Evolutionary conservation across 1,140 invertebrate species (phyloP).

Genomic region (Drosophila erecta): DNA sequence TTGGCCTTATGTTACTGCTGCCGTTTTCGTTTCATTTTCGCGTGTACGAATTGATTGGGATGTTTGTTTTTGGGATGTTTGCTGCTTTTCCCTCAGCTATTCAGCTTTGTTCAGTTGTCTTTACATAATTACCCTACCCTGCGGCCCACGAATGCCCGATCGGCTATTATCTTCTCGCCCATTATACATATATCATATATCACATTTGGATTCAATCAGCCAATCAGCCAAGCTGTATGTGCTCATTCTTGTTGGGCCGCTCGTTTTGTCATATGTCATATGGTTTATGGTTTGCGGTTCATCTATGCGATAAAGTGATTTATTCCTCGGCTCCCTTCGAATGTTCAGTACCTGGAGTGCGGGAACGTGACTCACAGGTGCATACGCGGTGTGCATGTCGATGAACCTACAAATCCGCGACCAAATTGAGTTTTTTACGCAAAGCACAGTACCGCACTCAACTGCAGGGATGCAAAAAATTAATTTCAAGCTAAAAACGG

Average conservation of each 20-base stretch:
- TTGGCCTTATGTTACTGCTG: constrained; percentile 61
- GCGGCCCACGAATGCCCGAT: constrained; percentile 8
- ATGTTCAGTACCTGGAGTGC: constrained; percentile 3
- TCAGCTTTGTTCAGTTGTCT: constrained; percentile 60
- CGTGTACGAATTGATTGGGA: constrained; percentile 65
- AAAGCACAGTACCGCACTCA: constrained; percentile 4
- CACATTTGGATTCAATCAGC: constrained; percentile 36
- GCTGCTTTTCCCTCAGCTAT: constrained; percentile 50
- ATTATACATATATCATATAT: constrained; percentile 13
- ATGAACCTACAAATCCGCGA: constrained; percentile 50
- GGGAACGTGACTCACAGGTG: constrained; percentile 57
- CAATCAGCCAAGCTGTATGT: constrained; percentile 34
- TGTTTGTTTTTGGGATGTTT: constrained; percentile 35
- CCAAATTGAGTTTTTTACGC: constrained; percentile 23
- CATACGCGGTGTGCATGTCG: constrained; percentile 64
- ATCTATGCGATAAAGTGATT: constrained; percentile 49
- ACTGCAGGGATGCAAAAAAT: constrained; percentile 21
- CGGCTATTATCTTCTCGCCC: background rate
- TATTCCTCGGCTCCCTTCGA: constrained; percentile 18
- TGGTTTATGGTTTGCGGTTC: constrained; percentile 36
- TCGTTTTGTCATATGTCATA: constrained; percentile 59
- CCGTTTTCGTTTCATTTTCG: constrained; percentile 73
- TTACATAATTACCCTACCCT: constrained; percentile 64
- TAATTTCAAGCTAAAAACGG: background rate
- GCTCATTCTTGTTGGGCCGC: constrained; percentile 27